Conservation (phyloP, 2,797 vertebrate species). For the Erethizon dorsatum region DNA sequence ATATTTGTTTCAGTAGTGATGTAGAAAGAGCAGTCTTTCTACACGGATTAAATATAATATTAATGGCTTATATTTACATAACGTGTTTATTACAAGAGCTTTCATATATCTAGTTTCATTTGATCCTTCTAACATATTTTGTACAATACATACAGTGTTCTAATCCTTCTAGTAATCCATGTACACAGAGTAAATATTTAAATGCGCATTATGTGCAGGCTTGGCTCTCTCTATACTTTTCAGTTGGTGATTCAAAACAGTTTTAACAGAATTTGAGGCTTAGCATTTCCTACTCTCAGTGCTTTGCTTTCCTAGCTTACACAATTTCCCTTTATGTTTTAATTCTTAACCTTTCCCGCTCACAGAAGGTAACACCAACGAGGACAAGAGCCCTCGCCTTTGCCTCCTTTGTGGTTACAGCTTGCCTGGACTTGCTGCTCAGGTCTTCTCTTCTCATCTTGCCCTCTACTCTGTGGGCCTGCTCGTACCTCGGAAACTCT, state of each 20-base stretch:
- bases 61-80: constrained; percentile 57
- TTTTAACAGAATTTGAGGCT: neutral
- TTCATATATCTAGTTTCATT: constrained; percentile 54
- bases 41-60: constrained; percentile 59
- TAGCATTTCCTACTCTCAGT: neutral
- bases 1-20: neutral
- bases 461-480: neutral
- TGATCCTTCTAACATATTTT: constrained; percentile 67
- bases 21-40: constrained; percentile 49
- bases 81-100: constrained; percentile 64
- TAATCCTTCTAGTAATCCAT: constrained; percentile 66
- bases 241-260: neutral
- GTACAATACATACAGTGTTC: constrained; percentile 15
- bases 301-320: neutral
- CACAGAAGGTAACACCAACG: neutral
- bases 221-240: neutral
- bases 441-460: neutral
- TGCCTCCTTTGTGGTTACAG: neutral
- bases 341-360: neutral
- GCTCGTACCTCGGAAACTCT: neutral
- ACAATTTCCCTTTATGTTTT: neutral
- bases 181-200: constrained; percentile 68
- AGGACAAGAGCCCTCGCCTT: neutral
- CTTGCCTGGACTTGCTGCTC: neutral
- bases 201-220: neutral